These are phyloP conservation scores for Salticus scenicus DNA, from an alignment of 2,888 invertebrate genomes.

Conservation along the genomic window DNA sequence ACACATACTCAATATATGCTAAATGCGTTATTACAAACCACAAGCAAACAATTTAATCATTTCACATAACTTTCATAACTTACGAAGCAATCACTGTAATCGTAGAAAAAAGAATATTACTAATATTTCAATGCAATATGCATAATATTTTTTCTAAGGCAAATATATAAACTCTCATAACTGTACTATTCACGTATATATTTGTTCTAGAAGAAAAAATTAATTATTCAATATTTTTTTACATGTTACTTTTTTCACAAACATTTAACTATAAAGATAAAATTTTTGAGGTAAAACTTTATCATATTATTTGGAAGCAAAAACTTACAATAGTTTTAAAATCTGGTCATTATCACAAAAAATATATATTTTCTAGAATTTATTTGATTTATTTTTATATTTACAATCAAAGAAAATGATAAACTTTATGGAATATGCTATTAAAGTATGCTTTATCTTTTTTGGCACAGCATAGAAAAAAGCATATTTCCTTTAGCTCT, in stretches of 20 bases:
- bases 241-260: background rate
- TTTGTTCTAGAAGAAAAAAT: background rate
- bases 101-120: too few species aligned
- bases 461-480: background rate
- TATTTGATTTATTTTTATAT: background rate
- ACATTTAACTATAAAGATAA: background rate
- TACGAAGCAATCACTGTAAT: too few species aligned
- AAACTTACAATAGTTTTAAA: conserved; percentile 11
- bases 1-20: too few species aligned
- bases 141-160: background rate
- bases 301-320: background rate
- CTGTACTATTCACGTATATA: background rate
- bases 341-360: conserved; percentile 10
- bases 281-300: background rate
- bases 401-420: conserved; percentile 18
- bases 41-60: too few species aligned
- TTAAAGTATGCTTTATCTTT: background rate
- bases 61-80: too few species aligned
- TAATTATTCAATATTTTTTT: background rate
- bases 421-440: background rate
- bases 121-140: too few species aligned
- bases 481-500: too few species aligned
- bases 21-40: too few species aligned
- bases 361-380: conserved; percentile 12
- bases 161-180: background rate